phyloP scores from a whole-genome alignment of 1,140 invertebrate genomes.

The Rhagoletis pomonella region DNA sequence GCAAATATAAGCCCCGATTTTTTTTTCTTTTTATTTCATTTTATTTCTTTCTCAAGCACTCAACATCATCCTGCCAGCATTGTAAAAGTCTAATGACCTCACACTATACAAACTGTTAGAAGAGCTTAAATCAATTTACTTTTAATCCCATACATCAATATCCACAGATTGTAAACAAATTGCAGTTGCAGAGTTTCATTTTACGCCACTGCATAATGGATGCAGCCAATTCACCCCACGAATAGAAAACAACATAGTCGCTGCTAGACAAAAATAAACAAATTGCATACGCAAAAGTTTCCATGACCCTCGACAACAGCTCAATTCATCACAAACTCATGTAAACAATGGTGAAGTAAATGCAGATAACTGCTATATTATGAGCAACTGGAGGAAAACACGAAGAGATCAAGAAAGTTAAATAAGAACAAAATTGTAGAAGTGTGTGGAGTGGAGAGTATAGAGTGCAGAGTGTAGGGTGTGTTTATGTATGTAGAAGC shows the following conservation, averaged over 20 bases:
- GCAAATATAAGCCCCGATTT: too few species aligned
- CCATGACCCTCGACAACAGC: conserved; percentile 38
- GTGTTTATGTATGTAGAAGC: too few species aligned
- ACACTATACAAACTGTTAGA: neutral
- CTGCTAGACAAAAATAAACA: neutral
- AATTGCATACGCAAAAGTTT: conserved; percentile 38
- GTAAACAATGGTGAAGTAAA: conserved; percentile 47
- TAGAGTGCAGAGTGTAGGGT: neutral
- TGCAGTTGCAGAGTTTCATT: neutral
- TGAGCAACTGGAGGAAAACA: conserved; percentile 26
- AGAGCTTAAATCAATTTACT: conserved; percentile 52
- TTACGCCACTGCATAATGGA: neutral
- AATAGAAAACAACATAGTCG: neutral
- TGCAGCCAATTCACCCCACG: neutral
- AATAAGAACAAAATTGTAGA: neutral
- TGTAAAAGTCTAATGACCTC: conserved; percentile 7
- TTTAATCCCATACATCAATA: conserved; percentile 51
- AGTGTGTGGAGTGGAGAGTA: neutral
- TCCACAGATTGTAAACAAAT: conserved; percentile 48
- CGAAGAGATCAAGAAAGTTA: conserved; percentile 5
- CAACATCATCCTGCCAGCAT: neutral
- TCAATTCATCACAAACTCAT: conserved; percentile 49
- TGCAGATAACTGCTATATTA: conserved; percentile 46
- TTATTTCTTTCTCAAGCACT: neutral
- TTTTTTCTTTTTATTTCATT: neutral